Base-by-base conservation (phyloP, 2,113 vertebrate genomes). In the Chelonoidis abingdonii region DNA sequence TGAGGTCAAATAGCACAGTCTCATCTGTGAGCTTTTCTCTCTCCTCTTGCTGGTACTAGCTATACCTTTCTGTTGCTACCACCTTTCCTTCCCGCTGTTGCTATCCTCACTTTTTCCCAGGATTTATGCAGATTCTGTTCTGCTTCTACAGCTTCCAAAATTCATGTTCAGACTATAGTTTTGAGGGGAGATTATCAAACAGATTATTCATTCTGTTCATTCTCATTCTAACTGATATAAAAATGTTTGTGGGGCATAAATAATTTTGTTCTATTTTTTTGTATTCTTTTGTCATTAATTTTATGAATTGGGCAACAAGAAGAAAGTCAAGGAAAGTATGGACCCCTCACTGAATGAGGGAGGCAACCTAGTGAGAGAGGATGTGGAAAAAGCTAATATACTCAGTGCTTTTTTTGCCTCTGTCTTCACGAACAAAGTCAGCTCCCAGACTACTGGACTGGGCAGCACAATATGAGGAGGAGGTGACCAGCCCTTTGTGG, bases 61-160 rank as follows among this genome's bases (percentile, higher is more conserved):
- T 89, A 89, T 69, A 21, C 83, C 35, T 95, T 84, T 65, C 62
- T 65, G 4, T 35, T 65, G 62, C 62, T 65, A 35, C 62, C 14
- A 93, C 95, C 84, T 90, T 94, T 69, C 35, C 86, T 80, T 95
- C 85, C 22, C 89, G 1, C 38, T 92, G 59, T 29, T 87, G 80
- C 62, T 89, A 38, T 95, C 85, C 81, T 96, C 89, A 38, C 89
- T 95, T 84, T 96, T 93, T 47, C 88, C 87, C 96, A 49, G 10
- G 84, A 92, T 95, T 94, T 87, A 94, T 93, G 81, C 95, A 97
- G 95, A 97, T 94, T n/a, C 17, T 97, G 91, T 97, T 97, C 93
- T 94, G 89, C 75, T 97, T 97, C 94, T 97, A 86, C 76, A 44
- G 92, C 50, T 92, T 97, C 96, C 94, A 94, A 90, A 97, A 75